Base-by-base conservation (phyloP, 2,888 invertebrate species). In the Fragum fragum region DNA sequence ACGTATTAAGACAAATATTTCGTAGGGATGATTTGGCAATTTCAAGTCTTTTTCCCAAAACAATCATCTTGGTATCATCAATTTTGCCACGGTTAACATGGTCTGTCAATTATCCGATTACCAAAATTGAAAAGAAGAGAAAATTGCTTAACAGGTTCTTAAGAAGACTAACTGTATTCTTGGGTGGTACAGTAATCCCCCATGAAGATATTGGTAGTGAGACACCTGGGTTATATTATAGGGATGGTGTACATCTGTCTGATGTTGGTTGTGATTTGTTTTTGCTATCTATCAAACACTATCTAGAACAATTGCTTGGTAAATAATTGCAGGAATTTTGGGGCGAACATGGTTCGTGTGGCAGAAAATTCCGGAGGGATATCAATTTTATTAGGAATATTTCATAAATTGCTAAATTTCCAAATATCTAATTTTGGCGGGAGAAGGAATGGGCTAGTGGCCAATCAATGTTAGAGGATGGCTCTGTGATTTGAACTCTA, bases 321-420 rank as follows among this genome's bases (percentile, higher is more conserved):
- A 23, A 18, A 69, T 9, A 6, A 7, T 3, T 7, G 28, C 69
- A 23, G 69, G 69, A 69, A 69, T 69, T 69, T 69, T 61, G 26
- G 61, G 69, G 26, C 23, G 18, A 47, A 42, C 42, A 66, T 69
- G 47, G 47, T 69, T 69, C 69, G 69, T 69, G 69, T 69, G 69
- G 69, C 69, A 52, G 69, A 26, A 69, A 69, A 69, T 69, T 69
- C 69, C 69, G 28, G 69, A 52, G 47, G 23, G 28, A 47, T 69
- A 26, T 69, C 14, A 18, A 21, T 32, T 23, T 29, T 21, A 14
- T n/a, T 63, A 1, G 14, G 18, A 29, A 21, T 32, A 32, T 63
- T n/a, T 32, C 36, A 63, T 11, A 23, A 23, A 21, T 66, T 28
- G 11, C 7, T 18, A n/a, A 16, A 36, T 36, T 36, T 36, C n/a